Evolutionary conservation across 2,113 vertebrate species (phyloP).

Genomic region (Callipepla squamata): DNA sequence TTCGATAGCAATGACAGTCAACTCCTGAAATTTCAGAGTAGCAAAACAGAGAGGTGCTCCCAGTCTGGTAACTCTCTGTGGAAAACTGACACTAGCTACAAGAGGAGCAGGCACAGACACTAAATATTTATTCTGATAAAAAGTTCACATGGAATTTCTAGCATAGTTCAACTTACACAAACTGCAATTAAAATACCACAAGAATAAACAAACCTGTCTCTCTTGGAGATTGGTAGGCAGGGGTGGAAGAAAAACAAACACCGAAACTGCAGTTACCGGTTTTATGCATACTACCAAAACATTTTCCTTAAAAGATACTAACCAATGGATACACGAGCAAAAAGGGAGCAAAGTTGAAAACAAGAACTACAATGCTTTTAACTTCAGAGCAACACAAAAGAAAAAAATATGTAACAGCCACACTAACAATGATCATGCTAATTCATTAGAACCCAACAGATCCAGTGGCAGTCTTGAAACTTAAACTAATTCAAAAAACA

Average conservation of each 20-base stretch:
- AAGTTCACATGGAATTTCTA: constrained; percentile 54
- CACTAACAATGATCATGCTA: not conserved
- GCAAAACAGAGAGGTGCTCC: not conserved
- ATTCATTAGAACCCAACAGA: not conserved
- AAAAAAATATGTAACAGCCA: not conserved
- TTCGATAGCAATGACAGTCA: not conserved
- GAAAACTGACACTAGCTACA: constrained; percentile 28
- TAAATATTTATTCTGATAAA: constrained; percentile 61
- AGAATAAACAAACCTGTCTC: constrained; percentile 52
- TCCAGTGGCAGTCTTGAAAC: not conserved
- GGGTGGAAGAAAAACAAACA: constrained; percentile 50
- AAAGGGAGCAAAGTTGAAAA: not conserved
- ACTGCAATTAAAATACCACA: constrained; percentile 67
- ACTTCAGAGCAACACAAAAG: not conserved
- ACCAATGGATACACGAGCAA: not conserved
- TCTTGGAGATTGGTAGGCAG: constrained; percentile 29
- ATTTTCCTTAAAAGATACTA: not conserved
- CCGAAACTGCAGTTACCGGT: not conserved
- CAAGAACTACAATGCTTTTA: not conserved
- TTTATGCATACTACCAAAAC: not conserved
- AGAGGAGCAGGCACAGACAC: constrained; percentile 8
- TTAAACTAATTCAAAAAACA: not conserved
- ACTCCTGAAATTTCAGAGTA: not conserved
- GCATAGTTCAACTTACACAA: constrained; percentile 53
- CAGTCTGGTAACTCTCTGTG: not conserved